Evolutionary conservation across 2,888 invertebrate genomes (phyloP), one percentile per base, ranked within the genome.

Genomic region (Girardia tigrina): DNA sequence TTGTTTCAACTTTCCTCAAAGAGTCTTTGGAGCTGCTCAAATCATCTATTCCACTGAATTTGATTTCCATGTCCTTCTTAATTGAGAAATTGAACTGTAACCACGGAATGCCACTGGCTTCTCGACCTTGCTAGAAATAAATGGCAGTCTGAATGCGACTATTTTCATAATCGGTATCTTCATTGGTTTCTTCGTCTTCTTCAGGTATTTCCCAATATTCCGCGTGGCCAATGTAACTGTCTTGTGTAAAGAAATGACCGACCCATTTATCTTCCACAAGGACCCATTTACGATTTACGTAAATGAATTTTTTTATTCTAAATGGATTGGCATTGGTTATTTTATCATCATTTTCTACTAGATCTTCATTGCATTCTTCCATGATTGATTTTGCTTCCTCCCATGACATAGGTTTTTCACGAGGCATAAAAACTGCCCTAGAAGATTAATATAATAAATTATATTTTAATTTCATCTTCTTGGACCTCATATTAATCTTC

Each of bases 61-160:
- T 56, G 56, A 56, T 56, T 72, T 77, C 72, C 20, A 73, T 71
- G 4, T 72, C 76, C 27, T 74, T 77, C 6, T 72, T 73, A 2
- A 71, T 1, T 4, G 29, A 26, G 29, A 73, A 76, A 76, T 75
- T 77, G 85, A 99, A 98, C 0, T 94, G 97, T 0, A 98, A 87
- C 95, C 97, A 99, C 77, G 97, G 98, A 95, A 98, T 98, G 85
- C 98, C 97, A 78, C 91, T 90, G 0, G 97, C 97, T 82, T 93
- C 91, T 29, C 88, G 80, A 0, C 97, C 97, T 86, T 99, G 98
- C 98, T 98, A 98, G 87, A 99, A 99, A 86, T 98, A 98, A n/a
- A 97, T 95, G 72, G 94, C 91, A 86, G 94, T 94, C 81, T 92
- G 91, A 81, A 90, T 90, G 81, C 90, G 90, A 79, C 89, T 88